phyloP scores from a whole-genome alignment of 1,140 invertebrate species.

The Nymphalis io region DNA sequence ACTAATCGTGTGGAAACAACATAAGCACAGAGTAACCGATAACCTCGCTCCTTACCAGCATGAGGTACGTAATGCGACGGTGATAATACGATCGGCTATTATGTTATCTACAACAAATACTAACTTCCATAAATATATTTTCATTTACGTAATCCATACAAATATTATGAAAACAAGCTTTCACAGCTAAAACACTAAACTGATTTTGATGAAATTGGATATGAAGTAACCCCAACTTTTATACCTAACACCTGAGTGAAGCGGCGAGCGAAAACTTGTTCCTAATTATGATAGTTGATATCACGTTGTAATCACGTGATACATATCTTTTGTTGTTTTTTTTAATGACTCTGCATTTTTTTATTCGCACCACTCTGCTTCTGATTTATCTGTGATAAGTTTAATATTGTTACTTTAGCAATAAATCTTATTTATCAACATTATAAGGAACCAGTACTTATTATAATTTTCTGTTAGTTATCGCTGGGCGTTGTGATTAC shows the following conservation, averaged over 20 bases:
- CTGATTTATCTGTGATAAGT: too few species aligned
- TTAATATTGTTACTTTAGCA: neutral
- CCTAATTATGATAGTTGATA: slow-evolving; percentile 4
- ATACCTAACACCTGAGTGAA: too few species aligned
- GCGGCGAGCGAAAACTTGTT: too few species aligned
- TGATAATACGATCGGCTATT: slow-evolving; percentile 28
- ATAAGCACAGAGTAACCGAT: slow-evolving; percentile 27
- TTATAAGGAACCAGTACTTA: neutral
- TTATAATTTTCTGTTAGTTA: neutral
- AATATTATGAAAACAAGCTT: too few species aligned
- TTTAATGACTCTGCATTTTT: neutral
- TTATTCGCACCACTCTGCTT: neutral
- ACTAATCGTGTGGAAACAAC: slow-evolving; percentile 22
- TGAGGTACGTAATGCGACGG: slow-evolving; percentile 29
- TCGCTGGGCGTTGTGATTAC: too few species aligned
- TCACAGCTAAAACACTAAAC: too few species aligned
- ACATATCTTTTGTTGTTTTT: neutral
- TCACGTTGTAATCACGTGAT: slow-evolving; percentile 6
- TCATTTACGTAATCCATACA: too few species aligned
- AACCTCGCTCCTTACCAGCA: slow-evolving; percentile 35
- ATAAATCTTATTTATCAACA: neutral
- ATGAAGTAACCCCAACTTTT: too few species aligned
- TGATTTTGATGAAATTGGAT: too few species aligned
- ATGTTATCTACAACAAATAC: slow-evolving; percentile 35
- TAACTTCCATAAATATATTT: slow-evolving; percentile 26